phyloP scores from a whole-genome alignment of 1,140 invertebrate genomes.

The Agrilus planipennis region DNA sequence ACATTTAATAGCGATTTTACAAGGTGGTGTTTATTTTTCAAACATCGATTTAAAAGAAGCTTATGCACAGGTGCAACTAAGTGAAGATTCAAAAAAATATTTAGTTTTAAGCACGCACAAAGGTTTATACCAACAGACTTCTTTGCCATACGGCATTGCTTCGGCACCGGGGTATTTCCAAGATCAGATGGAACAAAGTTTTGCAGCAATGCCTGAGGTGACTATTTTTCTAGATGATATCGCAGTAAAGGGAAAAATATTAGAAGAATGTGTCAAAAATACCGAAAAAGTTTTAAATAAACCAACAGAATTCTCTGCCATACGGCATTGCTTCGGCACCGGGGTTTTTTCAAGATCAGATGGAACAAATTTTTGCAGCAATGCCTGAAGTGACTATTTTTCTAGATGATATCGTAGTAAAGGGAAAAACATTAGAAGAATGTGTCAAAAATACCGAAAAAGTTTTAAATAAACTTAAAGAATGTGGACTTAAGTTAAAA shows the following conservation, averaged over 20 bases:
- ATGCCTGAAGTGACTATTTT: conserved; percentile 12
- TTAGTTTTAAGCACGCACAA: too few relatives aligned
- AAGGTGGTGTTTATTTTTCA: too few relatives aligned
- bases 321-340: conserved; percentile 24
- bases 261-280: too few relatives aligned
- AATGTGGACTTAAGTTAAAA: conserved; percentile 15
- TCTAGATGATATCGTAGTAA: conserved; percentile 24
- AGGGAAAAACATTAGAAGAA: conserved; percentile 16
- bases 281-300: too few relatives aligned
- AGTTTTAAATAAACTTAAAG: conserved; percentile 5
- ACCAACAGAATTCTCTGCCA: too few relatives aligned
- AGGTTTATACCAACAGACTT: too few relatives aligned
- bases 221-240: conserved; percentile 19
- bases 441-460: conserved; percentile 11
- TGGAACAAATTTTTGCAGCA: conserved; percentile 21
- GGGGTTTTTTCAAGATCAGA: conserved; percentile 23
- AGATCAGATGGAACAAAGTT: conserved; percentile 20
- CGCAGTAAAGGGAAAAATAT: too few relatives aligned
- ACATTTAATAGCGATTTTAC: too few relatives aligned
- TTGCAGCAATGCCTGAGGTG: conserved; percentile 14
- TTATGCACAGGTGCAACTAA: too few relatives aligned
- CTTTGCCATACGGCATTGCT: conserved; percentile 27
- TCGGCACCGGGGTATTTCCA: conserved; percentile 24
- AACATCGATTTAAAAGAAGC: too few relatives aligned
- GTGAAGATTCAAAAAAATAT: too few relatives aligned